Conservation (phyloP, 2,797 vertebrate genomes). For the Emydoidea blandingii region DNA sequence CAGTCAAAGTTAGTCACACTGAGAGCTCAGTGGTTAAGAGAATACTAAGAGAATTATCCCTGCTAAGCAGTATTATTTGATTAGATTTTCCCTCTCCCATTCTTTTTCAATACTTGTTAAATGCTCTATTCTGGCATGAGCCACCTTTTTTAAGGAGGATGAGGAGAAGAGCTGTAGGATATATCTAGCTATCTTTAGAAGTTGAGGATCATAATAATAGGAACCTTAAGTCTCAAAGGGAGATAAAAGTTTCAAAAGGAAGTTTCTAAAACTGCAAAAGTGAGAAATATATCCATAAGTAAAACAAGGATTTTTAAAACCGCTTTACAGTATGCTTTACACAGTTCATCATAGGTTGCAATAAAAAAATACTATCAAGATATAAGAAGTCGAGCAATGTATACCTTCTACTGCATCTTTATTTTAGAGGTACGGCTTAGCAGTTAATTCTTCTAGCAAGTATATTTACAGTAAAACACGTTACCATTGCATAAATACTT, state of each 20-base stretch:
- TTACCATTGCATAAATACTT: not conserved
- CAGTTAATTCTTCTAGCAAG: not conserved
- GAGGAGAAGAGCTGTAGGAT: not conserved
- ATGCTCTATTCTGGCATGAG: fast-evolving
- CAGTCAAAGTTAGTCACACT: not conserved
- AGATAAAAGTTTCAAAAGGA: not conserved
- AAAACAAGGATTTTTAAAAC: not conserved
- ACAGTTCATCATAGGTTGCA: not conserved
- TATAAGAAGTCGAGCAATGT: not conserved
- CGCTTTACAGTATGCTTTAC: not conserved
- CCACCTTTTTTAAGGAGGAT: not conserved
- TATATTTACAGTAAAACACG: not conserved
- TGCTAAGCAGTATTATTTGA: not conserved
- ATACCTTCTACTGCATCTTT: not conserved
- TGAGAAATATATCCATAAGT: not conserved
- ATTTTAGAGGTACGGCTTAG: not conserved
- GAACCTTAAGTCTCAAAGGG: not conserved
- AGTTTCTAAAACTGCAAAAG: not conserved
- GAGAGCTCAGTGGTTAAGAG: not conserved
- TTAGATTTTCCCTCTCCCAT: fast-evolving
- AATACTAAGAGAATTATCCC: not conserved
- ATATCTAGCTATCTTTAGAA: not conserved
- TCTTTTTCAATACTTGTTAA: not conserved
- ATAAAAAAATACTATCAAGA: not conserved
- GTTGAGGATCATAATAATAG: not conserved